Base-by-base conservation (phyloP, 2,113 vertebrate species). In the Nasalis larvatus region DNA sequence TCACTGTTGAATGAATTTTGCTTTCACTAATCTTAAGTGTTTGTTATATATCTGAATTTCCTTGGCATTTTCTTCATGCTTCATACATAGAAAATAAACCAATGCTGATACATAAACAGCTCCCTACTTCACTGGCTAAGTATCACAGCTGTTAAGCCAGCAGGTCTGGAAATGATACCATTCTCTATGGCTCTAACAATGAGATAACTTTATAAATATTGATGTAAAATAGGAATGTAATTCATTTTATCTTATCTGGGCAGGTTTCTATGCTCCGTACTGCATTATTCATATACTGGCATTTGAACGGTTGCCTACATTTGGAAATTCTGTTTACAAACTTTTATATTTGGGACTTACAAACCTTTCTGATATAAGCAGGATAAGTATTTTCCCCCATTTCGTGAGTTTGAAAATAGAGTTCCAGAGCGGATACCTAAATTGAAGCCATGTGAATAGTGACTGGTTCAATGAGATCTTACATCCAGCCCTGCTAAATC, bases 41-140 rank as follows among this genome's bases (percentile, higher is more conserved):
- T 77, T 89, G 27, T 13, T 37, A 56, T 49, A 17, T 45, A 37
- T 83, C 40, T 85, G 54, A 78, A 69, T 86, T 86, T 95, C 32
- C 56, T 96, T 92, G 13, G 7, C 68, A 89, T 95, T 93, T 91
- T 89, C 82, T 89, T 88, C 37, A 45, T 35, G n/a, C 5, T 86
- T 47, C 13, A 9, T 80, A 45, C 35, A 30, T 54, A 92, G 11
- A 66, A 95, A 77, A 58, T 58, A 82, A 23, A 58, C 18, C 13
- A 60, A 4, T 37, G 18, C 47, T 60, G 21, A 56, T 77, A 76
- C 1, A 60, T 42, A 68, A 94, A 32, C 71, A 95, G 18, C 13
- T 73, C 60, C 8, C 88, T 76, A 56, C 12, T 86, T 76, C 3
- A 40, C 12, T 93, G 32, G 13, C 54, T 35, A 77, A 40, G 35